A percentile compares a stretch with the other conserved stretches of the same genome.
These are phyloP conservation scores for Ramphastos sulfuratus DNA, from an alignment of 2,113 vertebrate species.

Conservation along the genomic window DNA sequence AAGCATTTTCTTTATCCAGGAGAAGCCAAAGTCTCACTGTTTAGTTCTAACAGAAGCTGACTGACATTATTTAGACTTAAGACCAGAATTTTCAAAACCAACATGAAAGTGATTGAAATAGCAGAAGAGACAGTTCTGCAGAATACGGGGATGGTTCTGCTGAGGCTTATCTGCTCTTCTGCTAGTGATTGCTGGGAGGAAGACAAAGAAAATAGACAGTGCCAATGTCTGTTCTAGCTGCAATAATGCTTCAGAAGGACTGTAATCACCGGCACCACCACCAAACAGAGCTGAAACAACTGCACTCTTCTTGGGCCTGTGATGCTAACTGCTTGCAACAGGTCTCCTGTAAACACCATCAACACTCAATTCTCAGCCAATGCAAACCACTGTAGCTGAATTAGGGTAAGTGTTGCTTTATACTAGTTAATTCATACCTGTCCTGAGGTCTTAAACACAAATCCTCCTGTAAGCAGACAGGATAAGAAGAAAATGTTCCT, in stretches of 20 bases:
- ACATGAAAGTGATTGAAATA: neutral
- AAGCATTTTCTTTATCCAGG: neutral
- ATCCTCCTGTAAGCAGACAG: neutral
- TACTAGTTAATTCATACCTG: neutral
- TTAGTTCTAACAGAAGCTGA: neutral
- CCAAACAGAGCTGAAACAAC: neutral
- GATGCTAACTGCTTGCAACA: neutral
- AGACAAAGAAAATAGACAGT: neutral
- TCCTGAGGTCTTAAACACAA: neutral
- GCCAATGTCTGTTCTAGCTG: neutral
- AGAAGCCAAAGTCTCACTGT: neutral
- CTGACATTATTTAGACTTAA: neutral
- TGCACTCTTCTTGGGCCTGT: neutral
- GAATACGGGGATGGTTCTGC: neutral
- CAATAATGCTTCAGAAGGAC: neutral
- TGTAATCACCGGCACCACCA: neutral
- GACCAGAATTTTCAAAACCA: neutral
- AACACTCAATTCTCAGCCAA: neutral
- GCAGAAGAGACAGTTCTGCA: neutral
- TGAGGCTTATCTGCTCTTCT: neutral
- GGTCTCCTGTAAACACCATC: neutral
- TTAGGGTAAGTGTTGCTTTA: neutral
- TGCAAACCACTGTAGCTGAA: neutral
- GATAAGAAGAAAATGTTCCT: neutral
- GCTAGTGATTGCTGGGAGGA: neutral